A percentile compares a stretch with the other conserved stretches of the same genome.
phyloP scores from a whole-genome alignment of 2,888 invertebrate species.

The Mythimna lalbum region DNA sequence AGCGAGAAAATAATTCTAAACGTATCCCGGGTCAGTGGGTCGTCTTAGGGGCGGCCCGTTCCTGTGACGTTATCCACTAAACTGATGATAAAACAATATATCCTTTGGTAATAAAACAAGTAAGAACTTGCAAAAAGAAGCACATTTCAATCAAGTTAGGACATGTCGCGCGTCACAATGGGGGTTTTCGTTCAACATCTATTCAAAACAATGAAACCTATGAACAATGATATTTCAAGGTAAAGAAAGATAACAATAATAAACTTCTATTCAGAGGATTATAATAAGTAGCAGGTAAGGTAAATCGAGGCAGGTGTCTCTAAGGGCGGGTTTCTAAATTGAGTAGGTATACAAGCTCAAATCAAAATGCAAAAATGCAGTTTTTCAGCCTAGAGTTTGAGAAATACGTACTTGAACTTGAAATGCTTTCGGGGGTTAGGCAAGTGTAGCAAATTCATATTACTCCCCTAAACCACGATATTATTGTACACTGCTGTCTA shows the following conservation, averaged over 20 bases:
- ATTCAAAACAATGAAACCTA: slow-evolving; percentile 21
- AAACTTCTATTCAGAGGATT: neutral
- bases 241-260: neutral
- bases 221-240: neutral
- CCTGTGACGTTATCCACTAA: slow-evolving; percentile 21
- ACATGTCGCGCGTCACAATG: slow-evolving; percentile 37
- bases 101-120: slow-evolving; percentile 34
- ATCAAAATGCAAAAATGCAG: too few species aligned
- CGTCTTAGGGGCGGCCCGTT: too few species aligned
- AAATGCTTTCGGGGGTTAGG: too few species aligned
- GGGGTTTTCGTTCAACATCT: slow-evolving; percentile 12
- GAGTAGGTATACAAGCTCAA: too few species aligned
- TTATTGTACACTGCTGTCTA: too few species aligned
- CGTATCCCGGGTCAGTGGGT: too few species aligned
- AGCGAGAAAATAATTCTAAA: neutral
- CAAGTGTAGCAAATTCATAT: too few species aligned
- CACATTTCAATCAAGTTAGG: slow-evolving; percentile 44
- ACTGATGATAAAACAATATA: slow-evolving; percentile 17
- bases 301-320: neutral
- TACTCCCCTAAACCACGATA: too few species aligned
- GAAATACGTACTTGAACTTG: too few species aligned
- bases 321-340: too few species aligned
- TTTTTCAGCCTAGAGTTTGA: too few species aligned
- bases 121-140: slow-evolving; percentile 39
- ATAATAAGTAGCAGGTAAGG: neutral